phyloP scores from a whole-genome alignment of 2,113 vertebrate genomes.

The Lethenteron camtschaticum region DNA sequence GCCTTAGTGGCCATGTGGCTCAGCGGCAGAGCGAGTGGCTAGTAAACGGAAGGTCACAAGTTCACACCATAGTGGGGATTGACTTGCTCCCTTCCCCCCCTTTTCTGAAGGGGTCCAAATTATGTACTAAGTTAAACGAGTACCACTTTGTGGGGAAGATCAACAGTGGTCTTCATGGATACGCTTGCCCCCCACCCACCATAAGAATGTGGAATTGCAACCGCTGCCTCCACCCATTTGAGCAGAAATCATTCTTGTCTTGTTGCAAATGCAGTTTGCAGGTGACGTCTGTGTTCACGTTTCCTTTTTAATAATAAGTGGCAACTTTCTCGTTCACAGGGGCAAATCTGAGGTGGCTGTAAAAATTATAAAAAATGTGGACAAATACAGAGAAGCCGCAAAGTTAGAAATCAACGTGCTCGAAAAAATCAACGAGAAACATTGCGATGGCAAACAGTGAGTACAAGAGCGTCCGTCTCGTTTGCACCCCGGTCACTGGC shows the following conservation, averaged over 20 bases:
- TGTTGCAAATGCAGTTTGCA: background rate
- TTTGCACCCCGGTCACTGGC: background rate
- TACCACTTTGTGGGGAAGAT: background rate
- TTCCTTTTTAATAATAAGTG: no score
- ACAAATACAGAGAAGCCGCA: slow-evolving; percentile 77
- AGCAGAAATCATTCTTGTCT: no score
- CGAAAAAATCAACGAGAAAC: slow-evolving; percentile 55
- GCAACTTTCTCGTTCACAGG: slow-evolving; percentile 16
- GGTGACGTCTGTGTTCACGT: slow-evolving; percentile 14
- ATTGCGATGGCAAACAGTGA: slow-evolving; percentile 40
- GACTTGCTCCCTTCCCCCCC: no score
- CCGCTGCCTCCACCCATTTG: no score
- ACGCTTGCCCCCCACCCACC: background rate
- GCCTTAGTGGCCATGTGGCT: background rate
- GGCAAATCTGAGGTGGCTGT: slow-evolving; percentile 52
- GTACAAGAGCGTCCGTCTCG: slow-evolving; percentile 11
- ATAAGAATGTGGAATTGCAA: no score
- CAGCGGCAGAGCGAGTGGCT: background rate
- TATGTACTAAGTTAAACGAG: no score
- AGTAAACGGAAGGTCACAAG: no score
- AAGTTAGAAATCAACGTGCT: slow-evolving; percentile 81
- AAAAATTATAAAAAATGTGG: slow-evolving; percentile 98
- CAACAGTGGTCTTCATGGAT: background rate
- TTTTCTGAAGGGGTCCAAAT: no score
- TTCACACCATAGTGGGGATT: no score